These are phyloP conservation scores for Pristis pectinata DNA, from an alignment of 2,797 vertebrate genomes.

Conservation along the genomic window DNA sequence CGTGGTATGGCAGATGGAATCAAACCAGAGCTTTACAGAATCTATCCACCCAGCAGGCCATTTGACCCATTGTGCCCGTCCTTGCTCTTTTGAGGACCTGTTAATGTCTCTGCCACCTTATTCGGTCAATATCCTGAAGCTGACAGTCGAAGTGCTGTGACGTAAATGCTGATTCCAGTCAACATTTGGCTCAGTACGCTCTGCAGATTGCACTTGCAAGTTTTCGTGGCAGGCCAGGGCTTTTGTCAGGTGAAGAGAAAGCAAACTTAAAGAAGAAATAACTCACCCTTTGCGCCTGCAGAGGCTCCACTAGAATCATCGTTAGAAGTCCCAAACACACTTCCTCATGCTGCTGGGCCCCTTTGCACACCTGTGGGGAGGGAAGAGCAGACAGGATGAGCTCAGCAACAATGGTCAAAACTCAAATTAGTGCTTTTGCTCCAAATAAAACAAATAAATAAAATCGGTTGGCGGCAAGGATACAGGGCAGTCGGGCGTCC, in stretches of 20 bases:
- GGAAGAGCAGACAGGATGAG: neutral
- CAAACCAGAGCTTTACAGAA: too few species aligned
- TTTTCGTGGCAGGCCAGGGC: neutral
- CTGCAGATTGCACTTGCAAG: too few species aligned
- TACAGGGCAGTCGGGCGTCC: neutral
- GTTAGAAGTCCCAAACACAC: constrained; percentile 85
- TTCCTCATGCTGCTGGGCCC: constrained; percentile 88
- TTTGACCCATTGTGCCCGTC: too few species aligned
- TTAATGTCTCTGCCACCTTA: too few species aligned
- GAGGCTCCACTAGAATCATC: constrained; percentile 72
- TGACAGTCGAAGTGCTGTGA: neutral
- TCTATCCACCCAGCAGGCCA: too few species aligned
- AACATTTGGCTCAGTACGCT: neutral
- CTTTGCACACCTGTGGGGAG: constrained; percentile 78
- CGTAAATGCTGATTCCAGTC: neutral
- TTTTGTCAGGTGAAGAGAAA: neutral
- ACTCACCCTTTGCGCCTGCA: constrained; percentile 84
- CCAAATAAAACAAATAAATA: too few species aligned
- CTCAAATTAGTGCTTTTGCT: neutral
- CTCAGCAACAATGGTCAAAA: neutral
- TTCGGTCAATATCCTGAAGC: too few species aligned
- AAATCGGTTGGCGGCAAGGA: neutral
- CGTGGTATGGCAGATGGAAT: too few species aligned
- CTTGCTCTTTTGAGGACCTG: too few species aligned
- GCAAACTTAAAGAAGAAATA: neutral